Evolutionary conservation across 2,113 vertebrate genomes (phyloP), one percentile per base, ranked within the genome.

Genomic region (Silurus asotus): DNA sequence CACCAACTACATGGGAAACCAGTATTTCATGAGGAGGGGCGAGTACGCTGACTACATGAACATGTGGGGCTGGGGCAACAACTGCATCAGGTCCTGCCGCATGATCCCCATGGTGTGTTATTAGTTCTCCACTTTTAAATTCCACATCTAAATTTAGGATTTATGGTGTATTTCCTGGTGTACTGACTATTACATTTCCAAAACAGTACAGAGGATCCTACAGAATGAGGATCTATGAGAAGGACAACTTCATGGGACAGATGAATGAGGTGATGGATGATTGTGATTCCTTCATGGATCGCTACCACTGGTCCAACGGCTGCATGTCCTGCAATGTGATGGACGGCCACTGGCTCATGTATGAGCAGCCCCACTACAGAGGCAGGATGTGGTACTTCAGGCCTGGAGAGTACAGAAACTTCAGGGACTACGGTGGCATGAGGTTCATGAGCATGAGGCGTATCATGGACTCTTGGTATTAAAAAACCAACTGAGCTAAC

Each of bases 1-100:
- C n/a, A 59, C 86, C 84, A 90, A 37, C 83, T 90, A 84, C 75
- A 3, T 0, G 81, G 88, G 84, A 53, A 79, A 86, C 67, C 90
- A 91, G 62, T 87, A 90, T 83, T 90, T 91, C 76, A 80, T 85
- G 59, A 88, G 84, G 70, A 88, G 87, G 37, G 77, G 88, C n/a
- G 48, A 92, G 19, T 91, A 91, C 87, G 70, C 85, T 13, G 85
- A 93, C 88, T 90, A 87, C 86, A 85, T 89, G 88, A 87, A 86
- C 75, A 84, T 90, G 83, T 86, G 84, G 84, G 77, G 84, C 67
- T 86, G 64, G 56, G 37, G 37, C 48, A 85, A 84, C 70, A 85
- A 62, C 83, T 81, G 49, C 23, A 84, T 84, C 72, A 62, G 83
- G 53, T 84, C 75, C 28, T 85, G 62, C 62, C 62, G 76, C 65